phyloP scores from a whole-genome alignment of 1,140 invertebrate genomes.

The Grapholita molesta region DNA sequence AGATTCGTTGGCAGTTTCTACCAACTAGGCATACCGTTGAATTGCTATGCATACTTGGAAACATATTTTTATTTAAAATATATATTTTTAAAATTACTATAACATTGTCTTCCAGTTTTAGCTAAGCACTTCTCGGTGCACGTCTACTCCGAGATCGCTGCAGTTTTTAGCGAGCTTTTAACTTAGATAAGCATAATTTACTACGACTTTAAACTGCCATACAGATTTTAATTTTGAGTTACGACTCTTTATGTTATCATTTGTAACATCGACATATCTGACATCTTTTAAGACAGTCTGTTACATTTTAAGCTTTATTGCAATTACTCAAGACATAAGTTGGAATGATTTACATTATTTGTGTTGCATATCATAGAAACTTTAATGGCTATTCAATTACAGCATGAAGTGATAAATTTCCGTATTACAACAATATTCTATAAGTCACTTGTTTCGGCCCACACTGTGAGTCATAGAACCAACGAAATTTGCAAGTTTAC shows the following conservation, averaged over 20 bases:
- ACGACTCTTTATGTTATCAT: constrained; percentile 8
- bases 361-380: background rate
- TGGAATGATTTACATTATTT: background rate
- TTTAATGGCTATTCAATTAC: constrained; percentile 31
- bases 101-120: background rate
- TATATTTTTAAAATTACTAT: background rate
- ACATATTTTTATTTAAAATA: no score
- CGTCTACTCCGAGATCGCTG: constrained; percentile 32
- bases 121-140: background rate
- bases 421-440: constrained; percentile 31
- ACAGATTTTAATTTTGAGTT: constrained; percentile 18
- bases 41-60: no score
- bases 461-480: background rate
- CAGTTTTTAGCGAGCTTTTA: constrained; percentile 30
- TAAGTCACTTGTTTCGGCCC: constrained; percentile 29
- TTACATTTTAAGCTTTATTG: background rate
- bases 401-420: constrained; percentile 35
- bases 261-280: background rate
- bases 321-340: background rate
- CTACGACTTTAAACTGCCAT: constrained; percentile 26
- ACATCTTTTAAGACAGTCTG: background rate
- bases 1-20: no score
- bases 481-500: constrained; percentile 4
- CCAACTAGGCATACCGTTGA: no score
- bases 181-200: constrained; percentile 36